Base-by-base conservation (phyloP, 2,797 vertebrate species). In the Channa striata region DNA sequence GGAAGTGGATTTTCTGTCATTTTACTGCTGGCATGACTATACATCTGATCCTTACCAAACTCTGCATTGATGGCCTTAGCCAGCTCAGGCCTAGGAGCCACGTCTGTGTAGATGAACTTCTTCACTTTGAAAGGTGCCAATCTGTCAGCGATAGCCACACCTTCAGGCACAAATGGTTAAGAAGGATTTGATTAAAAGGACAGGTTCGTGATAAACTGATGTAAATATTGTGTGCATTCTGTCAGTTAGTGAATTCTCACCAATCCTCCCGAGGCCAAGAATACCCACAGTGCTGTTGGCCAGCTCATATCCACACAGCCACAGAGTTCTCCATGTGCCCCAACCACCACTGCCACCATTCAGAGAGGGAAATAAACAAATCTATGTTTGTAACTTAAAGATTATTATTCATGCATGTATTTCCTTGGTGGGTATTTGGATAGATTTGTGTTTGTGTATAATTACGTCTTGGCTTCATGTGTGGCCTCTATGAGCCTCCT, bases 71-170 rank as follows among this genome's bases (percentile, higher is more conserved):
- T 96, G 58, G 50, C 8, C 11, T 78, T 80, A 20, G 94, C 95
- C 23, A 95, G 77, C 47, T 95, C 94, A 1, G 93, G 93, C 68
- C 94, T 93, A 3, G 91, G 94, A 4, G 25, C 88, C 19, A 93
- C 81, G 52, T 96, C 95, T 39, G 94, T 92, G 82, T 96, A 96
- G 52, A 96, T 92, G 76, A 96, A 95, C 78, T 89, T 96, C 82
- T 95, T 95, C 11, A 96, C 94, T 72, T 95, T 95, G 78, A 96
- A 96, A 37, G 95, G 91, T 43, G 94, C 95, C 61, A 96, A 85
- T 7, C 95, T 94, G 43, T 95, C 92, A 25, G 93, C 94, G 1
- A 96, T 95, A 12, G 95, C 94, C 77, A 95, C 91, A 49, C 95
- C 95, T 96, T 39, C 17, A 34, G 54, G 44, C 17, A 73, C 54